Base-by-base conservation (phyloP, 2,888 invertebrate species). In the Pherbina coryleti region DNA sequence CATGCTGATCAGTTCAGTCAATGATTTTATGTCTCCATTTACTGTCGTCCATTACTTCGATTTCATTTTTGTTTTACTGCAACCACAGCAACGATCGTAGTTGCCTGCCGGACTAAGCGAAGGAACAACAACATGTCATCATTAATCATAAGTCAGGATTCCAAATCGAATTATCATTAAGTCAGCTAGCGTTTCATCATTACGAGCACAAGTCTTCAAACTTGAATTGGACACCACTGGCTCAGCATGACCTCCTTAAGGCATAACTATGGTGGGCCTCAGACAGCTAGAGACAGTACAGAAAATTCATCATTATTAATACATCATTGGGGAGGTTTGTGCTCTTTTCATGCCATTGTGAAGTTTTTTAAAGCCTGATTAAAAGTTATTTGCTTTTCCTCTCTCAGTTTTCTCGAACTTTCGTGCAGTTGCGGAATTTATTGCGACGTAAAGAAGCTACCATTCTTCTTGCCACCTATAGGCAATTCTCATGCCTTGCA, bases 161-260 rank as follows among this genome's bases (percentile, higher is more conserved):
- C 69, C 28, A 69, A 55, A 34, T 55, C 53, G 31, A 55, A 57
- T 34, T 57, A 71, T 71, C 55, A 71, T 71, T 71, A 71, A 71
- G 71, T 55, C 55, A 55, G 34, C n/a, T 22, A 71, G 34, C 55
- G 71, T 31, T 55, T 28, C 71, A 11, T 71, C 31, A 71, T 71
- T 19, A 31, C 44, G 8, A 19, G 2, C 49, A 34, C 14, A 55
- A 44, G 37, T 11, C 44, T 44, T 34, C 67, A 44, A 34, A 57
- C 34, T 17, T 31, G 71, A 11, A n/a, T 19, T 34, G 14, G n/a
- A 37, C 19, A 25, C 7, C 34, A 57, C 34, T 17, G 9, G 55
- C 44, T 14, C 71, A 73, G 74, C 78, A 78, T 83, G 81, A 81
- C 82, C 80, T 82, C 82, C 81, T 81, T 80, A 81, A 81, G 83